Evolutionary conservation across 2,888 invertebrate species (phyloP).

Genomic region (Gastracanthus pulcherrimus): DNA sequence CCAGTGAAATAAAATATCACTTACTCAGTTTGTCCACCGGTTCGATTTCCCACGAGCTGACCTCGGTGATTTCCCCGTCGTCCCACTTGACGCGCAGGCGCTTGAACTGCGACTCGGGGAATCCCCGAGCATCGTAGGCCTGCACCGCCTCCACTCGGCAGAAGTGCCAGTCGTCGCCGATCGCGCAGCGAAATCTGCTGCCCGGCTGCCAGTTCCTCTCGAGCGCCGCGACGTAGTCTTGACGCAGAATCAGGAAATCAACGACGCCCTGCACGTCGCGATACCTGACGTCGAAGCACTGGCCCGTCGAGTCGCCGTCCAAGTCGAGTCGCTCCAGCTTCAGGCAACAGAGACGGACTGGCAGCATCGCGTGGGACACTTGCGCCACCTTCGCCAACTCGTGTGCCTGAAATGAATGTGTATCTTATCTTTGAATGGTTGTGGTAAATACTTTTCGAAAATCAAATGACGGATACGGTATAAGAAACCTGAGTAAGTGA

Average conservation of each 20-base stretch:
- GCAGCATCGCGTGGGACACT: constrained; percentile 94
- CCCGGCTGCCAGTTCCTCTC: constrained; percentile 89
- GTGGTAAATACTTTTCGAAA: too few species aligned
- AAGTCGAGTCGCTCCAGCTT: constrained; percentile 89
- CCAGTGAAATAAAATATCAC: too few species aligned
- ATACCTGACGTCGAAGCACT: constrained; percentile 89
- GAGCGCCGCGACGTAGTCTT: constrained; percentile 91
- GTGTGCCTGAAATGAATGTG: constrained; percentile 84
- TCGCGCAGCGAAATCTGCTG: constrained; percentile 93
- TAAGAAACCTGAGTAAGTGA: background rate
- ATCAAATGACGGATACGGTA: too few species aligned
- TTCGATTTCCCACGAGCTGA: constrained; percentile 98
- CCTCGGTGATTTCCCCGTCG: constrained; percentile 91
- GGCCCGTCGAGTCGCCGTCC: constrained; percentile 83
- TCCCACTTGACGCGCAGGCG: constrained; percentile 89
- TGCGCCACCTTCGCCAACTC: constrained; percentile 91
- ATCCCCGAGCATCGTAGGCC: constrained; percentile 81
- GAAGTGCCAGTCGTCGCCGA: constrained; percentile 98
- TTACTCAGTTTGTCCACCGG: constrained; percentile 87
- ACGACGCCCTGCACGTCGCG: constrained; percentile 98
- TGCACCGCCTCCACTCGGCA: constrained; percentile 87
- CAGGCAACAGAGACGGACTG: constrained; percentile 92
- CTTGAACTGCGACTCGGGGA: constrained; percentile 87
- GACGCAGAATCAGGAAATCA: constrained; percentile 95
- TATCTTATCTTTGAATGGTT: background rate